phyloP scores from a whole-genome alignment of 2,113 vertebrate genomes.

The Myxocyprinus asiaticus region DNA sequence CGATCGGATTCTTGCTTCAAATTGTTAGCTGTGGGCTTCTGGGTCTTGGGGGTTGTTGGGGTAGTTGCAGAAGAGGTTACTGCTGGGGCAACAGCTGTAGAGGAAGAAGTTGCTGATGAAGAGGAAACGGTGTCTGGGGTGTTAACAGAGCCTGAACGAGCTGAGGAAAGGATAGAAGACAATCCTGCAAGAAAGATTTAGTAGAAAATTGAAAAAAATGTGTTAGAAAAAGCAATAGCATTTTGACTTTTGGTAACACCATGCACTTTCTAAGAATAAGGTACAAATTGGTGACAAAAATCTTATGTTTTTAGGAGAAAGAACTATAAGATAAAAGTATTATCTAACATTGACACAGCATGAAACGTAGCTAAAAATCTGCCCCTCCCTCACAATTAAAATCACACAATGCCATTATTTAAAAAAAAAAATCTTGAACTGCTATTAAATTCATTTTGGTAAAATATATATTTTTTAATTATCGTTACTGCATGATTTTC shows the following conservation, averaged over 20 bases:
- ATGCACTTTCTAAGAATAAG: background rate
- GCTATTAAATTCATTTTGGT: too few species aligned
- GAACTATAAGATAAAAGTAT: too few species aligned
- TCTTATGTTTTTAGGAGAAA: too few species aligned
- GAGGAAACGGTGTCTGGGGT: slow-evolving; percentile 65
- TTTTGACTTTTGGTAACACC: background rate
- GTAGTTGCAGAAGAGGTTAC: slow-evolving; percentile 74
- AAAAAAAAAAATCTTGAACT: too few species aligned
- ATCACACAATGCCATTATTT: too few species aligned
- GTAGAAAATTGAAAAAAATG: slow-evolving; percentile 41
- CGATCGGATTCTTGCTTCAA: slow-evolving; percentile 63
- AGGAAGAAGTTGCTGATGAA: slow-evolving; percentile 58
- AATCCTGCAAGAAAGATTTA: slow-evolving; percentile 77
- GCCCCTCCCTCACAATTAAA: too few species aligned
- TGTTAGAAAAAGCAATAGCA: slow-evolving; percentile 41
- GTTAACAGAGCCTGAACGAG: slow-evolving; percentile 52
- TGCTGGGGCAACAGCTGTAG: slow-evolving; percentile 36
- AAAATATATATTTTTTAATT: too few species aligned
- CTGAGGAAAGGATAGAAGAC: slow-evolving; percentile 90
- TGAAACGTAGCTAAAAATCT: too few species aligned
- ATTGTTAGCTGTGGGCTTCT: slow-evolving; percentile 71
- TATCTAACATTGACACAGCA: too few species aligned
- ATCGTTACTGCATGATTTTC: too few species aligned
- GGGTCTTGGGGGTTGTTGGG: slow-evolving; percentile 78
- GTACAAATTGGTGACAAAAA: background rate